Base-by-base conservation (phyloP, 92 coral and sea anemone genomes). In the Siderastrea radians region DNA sequence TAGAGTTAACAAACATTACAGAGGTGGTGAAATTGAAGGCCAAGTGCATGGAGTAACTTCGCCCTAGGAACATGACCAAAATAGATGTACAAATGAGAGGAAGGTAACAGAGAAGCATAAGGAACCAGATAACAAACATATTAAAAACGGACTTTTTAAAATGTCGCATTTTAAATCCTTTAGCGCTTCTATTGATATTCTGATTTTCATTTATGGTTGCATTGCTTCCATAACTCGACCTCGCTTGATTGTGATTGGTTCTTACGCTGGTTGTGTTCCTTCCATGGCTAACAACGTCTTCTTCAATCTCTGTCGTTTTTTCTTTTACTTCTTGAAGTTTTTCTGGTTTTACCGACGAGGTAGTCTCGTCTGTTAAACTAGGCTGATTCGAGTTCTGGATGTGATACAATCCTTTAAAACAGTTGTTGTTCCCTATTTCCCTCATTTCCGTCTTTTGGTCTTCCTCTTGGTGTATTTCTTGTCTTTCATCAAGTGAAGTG, bases 21-120 rank as follows among this genome's bases (percentile, higher is more conserved):
- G 87, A 84, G 2, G 87, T 84, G n/a, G 87, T 74, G 10, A 84
- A 84, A 61, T 74, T 84, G 64, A 84, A 84, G 4, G 87, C 87
- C 15, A 84, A 26, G n/a, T 84, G 87, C 17, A 84, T 74, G 11
- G 87, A 26, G 17, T 84, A 44, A 53, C 63, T 63, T 1, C 87
- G 87, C 2, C 87, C 87, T 1, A 73, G 45, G 7, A 84, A 12
- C 59, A 48, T 14, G 10, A 84, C 55, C 59, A 72, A n/a, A 13
- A 13, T 51, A 5, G 87, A 73, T 46, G 63, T 84, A 7, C 80
- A 84, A 16, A 84, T 84, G 2, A 51, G 49, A 13, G 87, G 87
- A 5, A 84, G 73, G 38, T 84, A 84, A 19, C 87, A 84, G 44
- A 84, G 62, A 4, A 84, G 80, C 87, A 84, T 84, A 1, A 84